phyloP scores from a whole-genome alignment of 2,888 invertebrate genomes.

The Morpho helenor region DNA sequence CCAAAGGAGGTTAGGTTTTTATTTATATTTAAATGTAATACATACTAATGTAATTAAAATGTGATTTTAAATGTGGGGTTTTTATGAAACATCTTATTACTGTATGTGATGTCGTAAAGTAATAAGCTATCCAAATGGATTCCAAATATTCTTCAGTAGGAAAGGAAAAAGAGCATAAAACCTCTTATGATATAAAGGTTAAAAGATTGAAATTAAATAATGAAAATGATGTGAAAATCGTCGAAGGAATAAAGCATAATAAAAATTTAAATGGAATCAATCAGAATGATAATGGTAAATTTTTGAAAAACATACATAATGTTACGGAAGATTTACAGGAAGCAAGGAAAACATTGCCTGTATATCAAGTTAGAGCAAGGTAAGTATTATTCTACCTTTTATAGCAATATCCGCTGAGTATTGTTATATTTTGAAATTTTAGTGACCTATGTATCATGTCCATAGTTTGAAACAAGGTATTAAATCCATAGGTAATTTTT shows the following conservation, averaged over 20 bases:
- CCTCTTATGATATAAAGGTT: constrained; percentile 38
- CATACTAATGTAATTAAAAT: background rate
- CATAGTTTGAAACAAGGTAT: too few relatives aligned
- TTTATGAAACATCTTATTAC: too few relatives aligned
- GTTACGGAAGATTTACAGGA: constrained; percentile 48
- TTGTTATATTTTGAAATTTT: background rate
- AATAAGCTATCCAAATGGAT: constrained; percentile 46
- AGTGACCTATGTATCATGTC: too few relatives aligned
- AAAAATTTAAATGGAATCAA: constrained; percentile 11
- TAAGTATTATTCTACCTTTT: constrained; percentile 28
- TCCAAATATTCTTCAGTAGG: constrained; percentile 62
- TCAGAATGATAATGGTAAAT: constrained; percentile 7
- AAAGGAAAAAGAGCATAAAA: constrained; percentile 36
- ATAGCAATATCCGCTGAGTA: background rate
- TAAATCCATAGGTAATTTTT: too few relatives aligned
- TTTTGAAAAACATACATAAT: constrained; percentile 20
- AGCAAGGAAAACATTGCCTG: constrained; percentile 73
- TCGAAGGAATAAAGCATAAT: constrained; percentile 9
- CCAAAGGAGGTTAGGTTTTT: constrained; percentile 6
- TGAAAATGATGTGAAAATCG: constrained; percentile 27
- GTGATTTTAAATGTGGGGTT: background rate
- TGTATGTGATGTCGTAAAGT: too few relatives aligned
- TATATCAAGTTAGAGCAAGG: constrained; percentile 71
- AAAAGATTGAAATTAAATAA: constrained; percentile 48
- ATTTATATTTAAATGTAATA: constrained; percentile 2